Percentiles rank a stretch among this genome's conserved stretches.
Evolutionary conservation across 2,797 vertebrate species (phyloP).

Genomic region (Carduelis carduelis): DNA sequence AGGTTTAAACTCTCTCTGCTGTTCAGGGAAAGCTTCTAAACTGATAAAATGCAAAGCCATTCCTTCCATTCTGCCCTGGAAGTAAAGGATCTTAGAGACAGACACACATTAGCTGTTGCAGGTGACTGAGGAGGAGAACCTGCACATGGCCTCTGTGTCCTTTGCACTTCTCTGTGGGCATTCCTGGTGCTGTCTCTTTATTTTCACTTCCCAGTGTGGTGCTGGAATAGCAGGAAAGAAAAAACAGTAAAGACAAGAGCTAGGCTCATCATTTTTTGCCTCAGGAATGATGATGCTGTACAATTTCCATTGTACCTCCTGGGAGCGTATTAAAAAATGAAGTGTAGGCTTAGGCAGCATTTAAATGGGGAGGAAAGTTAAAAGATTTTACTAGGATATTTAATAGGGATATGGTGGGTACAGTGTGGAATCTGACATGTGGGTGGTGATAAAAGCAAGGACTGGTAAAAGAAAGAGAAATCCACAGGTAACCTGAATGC

Average conservation of each 20-base stretch:
- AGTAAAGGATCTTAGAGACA: not conserved
- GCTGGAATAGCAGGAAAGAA: not conserved
- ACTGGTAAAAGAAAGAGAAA: not conserved
- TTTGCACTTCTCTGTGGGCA: not conserved
- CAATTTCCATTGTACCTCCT: not conserved
- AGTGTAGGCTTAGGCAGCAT: not conserved
- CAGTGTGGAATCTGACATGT: not conserved
- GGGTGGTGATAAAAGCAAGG: not conserved
- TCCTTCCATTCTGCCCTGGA: not conserved
- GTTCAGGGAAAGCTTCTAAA: not conserved
- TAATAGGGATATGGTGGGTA: not conserved
- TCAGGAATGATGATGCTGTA: not conserved
- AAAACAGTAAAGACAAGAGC: not conserved
- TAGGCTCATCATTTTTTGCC: not conserved
- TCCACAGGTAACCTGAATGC: not conserved
- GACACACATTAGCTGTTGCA: rapidly evolving
- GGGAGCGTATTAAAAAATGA: not conserved
- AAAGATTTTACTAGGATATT: not conserved
- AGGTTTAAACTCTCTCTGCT: not conserved
- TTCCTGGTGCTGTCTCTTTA: not conserved
- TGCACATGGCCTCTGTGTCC: rapidly evolving
- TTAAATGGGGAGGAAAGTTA: not conserved
- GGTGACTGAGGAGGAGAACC: not conserved
- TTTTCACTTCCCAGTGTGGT: not conserved
- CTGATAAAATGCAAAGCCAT: not conserved